Percentiles rank a stretch among this genome's conserved stretches.
Conservation (phyloP, 2,113 vertebrate genomes). For the Antechinus stuartii region DNA sequence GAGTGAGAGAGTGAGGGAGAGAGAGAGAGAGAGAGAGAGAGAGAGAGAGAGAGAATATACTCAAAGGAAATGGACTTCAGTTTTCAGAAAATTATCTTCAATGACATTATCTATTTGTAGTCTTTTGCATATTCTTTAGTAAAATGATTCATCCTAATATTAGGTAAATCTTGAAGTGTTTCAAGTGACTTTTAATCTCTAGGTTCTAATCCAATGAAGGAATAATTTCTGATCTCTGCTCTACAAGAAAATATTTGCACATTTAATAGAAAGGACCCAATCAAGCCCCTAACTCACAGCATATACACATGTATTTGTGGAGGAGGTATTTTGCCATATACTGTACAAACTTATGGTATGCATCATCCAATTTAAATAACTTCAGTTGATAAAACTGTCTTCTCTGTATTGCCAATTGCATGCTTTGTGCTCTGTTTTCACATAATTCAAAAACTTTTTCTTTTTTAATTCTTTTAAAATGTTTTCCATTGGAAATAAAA, state of each 20-base stretch:
- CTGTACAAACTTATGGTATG: too few relatives aligned
- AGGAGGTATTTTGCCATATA: neutral
- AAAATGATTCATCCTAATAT: slow-evolving; percentile 20
- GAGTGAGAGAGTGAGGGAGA: too few relatives aligned
- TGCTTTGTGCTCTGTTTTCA: neutral
- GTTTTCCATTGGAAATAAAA: neutral
- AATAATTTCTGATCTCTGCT: slow-evolving; percentile 1
- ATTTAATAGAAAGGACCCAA: neutral
- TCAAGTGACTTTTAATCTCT: slow-evolving; percentile 28
- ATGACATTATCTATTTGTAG: neutral
- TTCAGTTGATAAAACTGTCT: neutral
- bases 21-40: too few relatives aligned
- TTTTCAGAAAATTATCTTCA: slow-evolving; percentile 12
- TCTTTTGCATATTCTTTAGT: slow-evolving; percentile 45
- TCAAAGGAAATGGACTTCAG: slow-evolving; percentile 32
- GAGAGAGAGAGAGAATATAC: neutral
- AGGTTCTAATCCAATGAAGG: slow-evolving; percentile 26
- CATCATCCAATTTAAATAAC: neutral
- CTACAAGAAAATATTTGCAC: slow-evolving; percentile 19
- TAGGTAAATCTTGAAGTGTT: neutral
- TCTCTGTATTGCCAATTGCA: neutral
- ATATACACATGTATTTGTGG: neutral
- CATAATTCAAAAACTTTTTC: neutral
- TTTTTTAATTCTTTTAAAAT: neutral
- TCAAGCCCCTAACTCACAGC: neutral